Base-by-base conservation (phyloP, 2,888 invertebrate genomes). In the Junonia oenone region DNA sequence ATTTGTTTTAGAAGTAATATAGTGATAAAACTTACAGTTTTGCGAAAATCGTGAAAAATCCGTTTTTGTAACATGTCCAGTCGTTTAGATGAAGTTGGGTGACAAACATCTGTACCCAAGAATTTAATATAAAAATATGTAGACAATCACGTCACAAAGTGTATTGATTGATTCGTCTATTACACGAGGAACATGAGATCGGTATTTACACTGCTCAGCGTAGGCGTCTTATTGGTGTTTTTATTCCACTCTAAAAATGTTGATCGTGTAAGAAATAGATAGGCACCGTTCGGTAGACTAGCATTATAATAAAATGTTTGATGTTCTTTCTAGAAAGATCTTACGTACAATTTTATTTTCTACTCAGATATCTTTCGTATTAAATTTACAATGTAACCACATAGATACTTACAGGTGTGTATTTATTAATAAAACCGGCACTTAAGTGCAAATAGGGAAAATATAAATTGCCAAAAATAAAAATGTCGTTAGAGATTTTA, bases 201-300 rank as follows among this genome's bases (percentile, higher is more conserved):
- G 19, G 37, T 17, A 38, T 35, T 29, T 53, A 38, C 45, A 45
- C 35, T 38, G 46, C 3, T 11, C 11, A 40, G 47, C 47, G 53
- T 53, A 29, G 53, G 53, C 14, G 53, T 53, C 13, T 53, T 53
- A 53, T 53, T 47, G 46, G 47, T 29, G 38, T 47, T 47, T 53
- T 53, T 53, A 38, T 31, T 47, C 17, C 37, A 31, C 14, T 47
- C 53, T 47, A 19, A 33, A 15, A 47, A 53, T 53, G 47, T 53
- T 47, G 29, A 40, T 47, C 31, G 8, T 29, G 29, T 53, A 27
- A 40, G 31, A 9, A 31, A 31, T 53, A 38, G n/a, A 14, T 8
- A n/a, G n/a, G 31, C 5, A 27, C 14, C 22, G 13, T 37, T 5
- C 11, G 2, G 8, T n/a, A 47, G 33, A 17, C 14, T 13, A 35